These are phyloP conservation scores for Myzus persicae DNA, from an alignment of 1,140 invertebrate genomes.

Conservation along the genomic window DNA sequence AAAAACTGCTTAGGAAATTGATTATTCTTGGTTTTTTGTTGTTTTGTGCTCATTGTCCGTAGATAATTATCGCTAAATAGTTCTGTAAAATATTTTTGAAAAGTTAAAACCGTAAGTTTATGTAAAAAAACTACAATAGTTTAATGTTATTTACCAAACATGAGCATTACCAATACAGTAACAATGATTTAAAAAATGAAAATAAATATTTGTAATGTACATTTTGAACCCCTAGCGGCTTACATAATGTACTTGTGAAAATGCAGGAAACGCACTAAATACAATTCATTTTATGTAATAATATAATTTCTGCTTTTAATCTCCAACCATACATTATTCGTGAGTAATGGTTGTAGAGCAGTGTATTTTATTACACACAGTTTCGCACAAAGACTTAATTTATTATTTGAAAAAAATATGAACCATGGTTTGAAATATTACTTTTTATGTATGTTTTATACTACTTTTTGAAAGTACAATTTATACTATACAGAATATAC, in stretches of 20 bases:
- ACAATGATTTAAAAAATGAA: neutral
- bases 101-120: neutral
- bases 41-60: neutral
- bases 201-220: neutral
- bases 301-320: slow-evolving; percentile 31
- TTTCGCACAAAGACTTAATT: slow-evolving; percentile 25
- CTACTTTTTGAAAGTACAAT: neutral
- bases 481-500: neutral
- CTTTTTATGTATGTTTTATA: neutral
- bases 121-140: neutral
- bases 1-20: neutral
- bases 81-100: neutral
- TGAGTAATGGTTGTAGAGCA: neutral
- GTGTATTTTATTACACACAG: slow-evolving; percentile 22
- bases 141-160: neutral
- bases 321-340: slow-evolving; percentile 15
- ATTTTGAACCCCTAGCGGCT: neutral
- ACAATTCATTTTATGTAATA: slow-evolving; percentile 7
- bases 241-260: neutral
- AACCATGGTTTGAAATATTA: neutral
- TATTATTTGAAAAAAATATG: slow-evolving; percentile 16
- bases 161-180: neutral
- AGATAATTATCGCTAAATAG: neutral
- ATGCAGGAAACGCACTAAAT: neutral
- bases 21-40: neutral